phyloP scores from a whole-genome alignment of 2,888 invertebrate genomes.

The Terebella lapidaria region DNA sequence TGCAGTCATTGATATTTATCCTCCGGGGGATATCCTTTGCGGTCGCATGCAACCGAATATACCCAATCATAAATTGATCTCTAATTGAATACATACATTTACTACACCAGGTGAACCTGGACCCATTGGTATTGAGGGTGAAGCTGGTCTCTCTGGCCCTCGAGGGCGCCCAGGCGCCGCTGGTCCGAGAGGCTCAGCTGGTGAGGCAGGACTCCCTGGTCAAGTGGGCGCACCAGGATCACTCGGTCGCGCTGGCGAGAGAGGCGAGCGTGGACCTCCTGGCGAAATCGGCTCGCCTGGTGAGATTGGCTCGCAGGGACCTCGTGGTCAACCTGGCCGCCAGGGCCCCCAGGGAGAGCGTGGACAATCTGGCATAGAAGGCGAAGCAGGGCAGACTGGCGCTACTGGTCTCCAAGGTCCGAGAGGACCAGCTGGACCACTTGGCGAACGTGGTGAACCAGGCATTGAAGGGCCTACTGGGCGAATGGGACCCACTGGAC shows the following conservation, averaged over 20 bases:
- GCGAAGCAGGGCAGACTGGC: slow-evolving; percentile 5
- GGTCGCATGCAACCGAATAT: too few species aligned
- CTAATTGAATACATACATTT: too few species aligned
- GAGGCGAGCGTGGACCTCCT: neutral
- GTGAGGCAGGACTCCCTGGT: slow-evolving; percentile 10
- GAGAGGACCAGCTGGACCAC: neutral
- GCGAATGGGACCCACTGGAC: slow-evolving; percentile 1
- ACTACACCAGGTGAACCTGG: slow-evolving; percentile 21
- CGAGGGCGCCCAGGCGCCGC: slow-evolving; percentile 2
- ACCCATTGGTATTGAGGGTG: neutral
- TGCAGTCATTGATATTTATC: too few species aligned
- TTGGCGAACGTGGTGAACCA: slow-evolving; percentile 3
- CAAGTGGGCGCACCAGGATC: neutral
- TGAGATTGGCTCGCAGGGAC: slow-evolving; percentile 2
- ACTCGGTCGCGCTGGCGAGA: neutral
- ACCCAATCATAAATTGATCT: too few species aligned
- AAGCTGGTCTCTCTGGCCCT: slow-evolving; percentile 1
- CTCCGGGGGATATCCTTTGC: too few species aligned
- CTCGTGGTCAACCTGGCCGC: slow-evolving; percentile 5
- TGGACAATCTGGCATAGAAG: slow-evolving; percentile 4
- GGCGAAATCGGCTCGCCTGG: slow-evolving; percentile 2
- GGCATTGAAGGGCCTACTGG: slow-evolving; percentile 10
- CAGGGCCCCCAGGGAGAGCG: neutral
- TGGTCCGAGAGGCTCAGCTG: slow-evolving; percentile 11
- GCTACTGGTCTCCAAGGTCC: slow-evolving; percentile 3